Base-by-base conservation (phyloP, 2,888 invertebrate species). In the Phaonia tiefii region DNA sequence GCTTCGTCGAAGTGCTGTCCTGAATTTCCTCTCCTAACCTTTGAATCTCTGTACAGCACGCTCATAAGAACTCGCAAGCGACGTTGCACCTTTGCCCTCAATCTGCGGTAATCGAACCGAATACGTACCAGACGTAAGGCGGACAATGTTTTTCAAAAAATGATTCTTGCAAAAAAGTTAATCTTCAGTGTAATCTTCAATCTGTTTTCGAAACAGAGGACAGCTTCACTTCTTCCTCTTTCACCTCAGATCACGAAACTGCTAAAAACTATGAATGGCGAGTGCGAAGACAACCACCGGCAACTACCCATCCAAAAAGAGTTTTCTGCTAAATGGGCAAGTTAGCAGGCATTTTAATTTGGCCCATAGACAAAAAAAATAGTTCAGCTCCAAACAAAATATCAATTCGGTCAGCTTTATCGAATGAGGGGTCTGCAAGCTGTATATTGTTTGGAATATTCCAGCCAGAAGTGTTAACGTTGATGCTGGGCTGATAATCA, bases 241-340 rank as follows among this genome's bases (percentile, higher is more conserved):
- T 11, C 2, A 25, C 13, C 7, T 13, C 3, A 1, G 15, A 37
- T 1, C 17, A 26, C 0, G 2, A 11, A n/a, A 65, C 44, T 26
- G 37, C 67, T 4, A 56, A 54, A 11, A 56, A 44, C 15, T n/a
- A 17, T 1, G 46, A 42, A 25, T 66, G 39, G 17, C 13, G n/a
- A n/a, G n/a, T n/a, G n/a, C n/a, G n/a, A n/a, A n/a, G n/a, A n/a
- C n/a, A n/a, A 39, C 22, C 49, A 25, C 20, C 58, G 58, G 13
- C 49, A 37, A 8, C 69, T 46, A 42, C 79, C 84, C 1, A n/a
- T n/a, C 84, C 84, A 10, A 84, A 77, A 54, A 77, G 72, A 1
- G 80, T 83, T 73, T 83, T 84, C 76, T 85, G 84, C 7, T 83
- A 42, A 4, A 76, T n/a, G n/a, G 84, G 83, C 39, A 84, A 49